These are phyloP conservation scores for Bos taurus DNA, from an alignment of 2,113 vertebrate species.

Conservation along the genomic window DNA sequence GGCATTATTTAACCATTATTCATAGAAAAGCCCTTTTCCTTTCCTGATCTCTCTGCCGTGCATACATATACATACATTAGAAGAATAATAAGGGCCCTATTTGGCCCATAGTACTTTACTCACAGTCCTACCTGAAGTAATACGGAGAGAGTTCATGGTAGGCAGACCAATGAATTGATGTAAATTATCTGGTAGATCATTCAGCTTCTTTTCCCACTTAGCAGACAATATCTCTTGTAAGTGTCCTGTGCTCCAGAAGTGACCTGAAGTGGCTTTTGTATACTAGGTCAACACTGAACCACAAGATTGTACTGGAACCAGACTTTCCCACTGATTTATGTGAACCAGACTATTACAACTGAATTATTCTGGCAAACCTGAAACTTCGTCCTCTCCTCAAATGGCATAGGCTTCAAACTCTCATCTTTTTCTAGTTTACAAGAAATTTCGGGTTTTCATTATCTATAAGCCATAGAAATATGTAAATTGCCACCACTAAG, in stretches of 20 bases:
- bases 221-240: constrained; percentile 22
- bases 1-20: constrained; percentile 49
- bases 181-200: constrained; percentile 41
- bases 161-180: constrained; percentile 62
- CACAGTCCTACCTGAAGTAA: constrained; percentile 67
- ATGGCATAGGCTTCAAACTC: background rate
- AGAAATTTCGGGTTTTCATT: background rate
- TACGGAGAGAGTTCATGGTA: constrained; percentile 20
- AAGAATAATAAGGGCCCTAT: constrained; percentile 47
- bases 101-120: constrained; percentile 65
- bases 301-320: background rate
- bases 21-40: background rate
- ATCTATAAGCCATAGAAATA: background rate
- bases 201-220: constrained; percentile 52
- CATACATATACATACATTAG: constrained; percentile 39
- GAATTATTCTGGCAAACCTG: background rate
- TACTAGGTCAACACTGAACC: background rate
- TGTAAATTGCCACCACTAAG: background rate
- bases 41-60: background rate
- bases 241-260: background rate
- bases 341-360: background rate
- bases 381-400: background rate
- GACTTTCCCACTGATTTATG: background rate
- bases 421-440: background rate
- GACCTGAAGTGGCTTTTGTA: background rate